These are phyloP conservation scores for Archegozetes longisetosus DNA, from an alignment of 1,140 invertebrate species.

Conservation along the genomic window DNA sequence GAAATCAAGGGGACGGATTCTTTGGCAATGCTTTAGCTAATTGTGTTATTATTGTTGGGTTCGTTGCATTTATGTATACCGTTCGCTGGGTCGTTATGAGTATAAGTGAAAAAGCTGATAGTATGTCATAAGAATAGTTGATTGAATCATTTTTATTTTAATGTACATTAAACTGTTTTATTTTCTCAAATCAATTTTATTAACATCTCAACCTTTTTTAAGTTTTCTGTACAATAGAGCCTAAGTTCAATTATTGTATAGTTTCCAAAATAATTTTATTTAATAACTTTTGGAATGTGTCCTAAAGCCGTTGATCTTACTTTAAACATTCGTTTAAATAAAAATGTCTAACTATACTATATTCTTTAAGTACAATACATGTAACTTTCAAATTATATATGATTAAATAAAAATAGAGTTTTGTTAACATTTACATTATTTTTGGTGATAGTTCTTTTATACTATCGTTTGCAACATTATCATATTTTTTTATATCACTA, in stretches of 20 bases:
- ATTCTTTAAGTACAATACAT: too few relatives aligned
- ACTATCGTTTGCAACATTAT: too few relatives aligned
- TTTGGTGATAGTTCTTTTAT: too few relatives aligned
- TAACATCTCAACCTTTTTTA: neutral
- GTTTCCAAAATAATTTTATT: neutral
- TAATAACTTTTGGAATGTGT: neutral
- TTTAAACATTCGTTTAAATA: neutral
- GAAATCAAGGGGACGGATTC: neutral
- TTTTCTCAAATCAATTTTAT: neutral
- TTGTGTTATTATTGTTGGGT: slow-evolving; percentile 3
- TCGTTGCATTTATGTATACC: slow-evolving; percentile 12
- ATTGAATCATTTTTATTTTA: neutral
- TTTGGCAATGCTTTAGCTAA: slow-evolving; percentile 1
- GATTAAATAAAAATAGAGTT: too few relatives aligned
- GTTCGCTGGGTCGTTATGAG: neutral
- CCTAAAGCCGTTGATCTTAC: neutral
- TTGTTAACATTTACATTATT: too few relatives aligned
- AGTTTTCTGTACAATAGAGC: neutral
- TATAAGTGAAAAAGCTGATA: neutral
- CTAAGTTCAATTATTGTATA: neutral
- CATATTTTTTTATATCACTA: too few relatives aligned
- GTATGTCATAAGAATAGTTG: too few relatives aligned
- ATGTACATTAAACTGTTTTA: neutral
- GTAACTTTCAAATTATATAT: too few relatives aligned
- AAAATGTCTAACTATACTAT: neutral